Conservation (phyloP, 92 coral and sea anemone species). For the Epizoanthus rinbou region DNA sequence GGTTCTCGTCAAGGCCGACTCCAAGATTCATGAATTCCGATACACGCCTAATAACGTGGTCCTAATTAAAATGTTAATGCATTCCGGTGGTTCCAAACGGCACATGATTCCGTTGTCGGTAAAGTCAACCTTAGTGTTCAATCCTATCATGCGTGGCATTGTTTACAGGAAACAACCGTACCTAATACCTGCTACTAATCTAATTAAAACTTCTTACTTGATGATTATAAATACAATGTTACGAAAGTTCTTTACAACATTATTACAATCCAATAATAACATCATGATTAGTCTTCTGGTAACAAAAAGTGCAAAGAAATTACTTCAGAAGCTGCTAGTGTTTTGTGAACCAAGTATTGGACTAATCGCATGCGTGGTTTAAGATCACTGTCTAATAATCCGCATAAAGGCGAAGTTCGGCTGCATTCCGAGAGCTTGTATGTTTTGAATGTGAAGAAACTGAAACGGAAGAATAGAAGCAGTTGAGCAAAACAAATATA, state of each 20-base stretch:
- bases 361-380: no score
- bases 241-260: not conserved
- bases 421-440: not conserved
- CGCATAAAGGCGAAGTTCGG: not conserved
- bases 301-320: not conserved
- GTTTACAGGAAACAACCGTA: not conserved
- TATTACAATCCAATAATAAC: conserved; percentile 1
- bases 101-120: no score
- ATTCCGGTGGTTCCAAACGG: no score
- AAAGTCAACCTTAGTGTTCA: not conserved
- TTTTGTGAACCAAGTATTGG: no score
- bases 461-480: not conserved
- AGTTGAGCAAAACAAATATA: not conserved
- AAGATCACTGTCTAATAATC: no score
- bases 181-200: not conserved
- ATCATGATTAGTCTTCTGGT: no score
- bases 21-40: no score
- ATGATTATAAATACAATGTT: not conserved
- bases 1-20: no score
- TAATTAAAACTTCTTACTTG: not conserved
- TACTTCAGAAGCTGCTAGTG: not conserved
- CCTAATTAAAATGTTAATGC: no score
- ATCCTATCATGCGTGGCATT: not conserved
- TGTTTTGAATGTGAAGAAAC: not conserved
- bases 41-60: no score